Conservation (phyloP, 1,140 invertebrate genomes). For the Gonatopus flavifemur region DNA sequence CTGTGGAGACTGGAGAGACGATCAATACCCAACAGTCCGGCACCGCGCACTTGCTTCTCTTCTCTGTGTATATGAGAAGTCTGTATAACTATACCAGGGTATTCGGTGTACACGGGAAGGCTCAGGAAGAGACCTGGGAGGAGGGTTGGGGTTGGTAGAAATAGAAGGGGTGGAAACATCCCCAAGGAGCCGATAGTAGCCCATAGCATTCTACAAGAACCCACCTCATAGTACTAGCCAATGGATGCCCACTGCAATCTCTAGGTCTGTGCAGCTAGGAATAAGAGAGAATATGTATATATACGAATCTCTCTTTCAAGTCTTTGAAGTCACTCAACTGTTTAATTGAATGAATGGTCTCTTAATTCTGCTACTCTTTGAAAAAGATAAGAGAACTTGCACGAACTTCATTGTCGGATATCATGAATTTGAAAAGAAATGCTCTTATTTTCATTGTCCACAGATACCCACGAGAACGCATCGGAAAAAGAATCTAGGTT, state of each 20-base stretch:
- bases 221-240: conserved; percentile 39
- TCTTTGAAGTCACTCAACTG: too few relatives aligned
- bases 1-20: conserved; percentile 37
- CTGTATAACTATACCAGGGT: conserved; percentile 44
- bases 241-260: conserved; percentile 43
- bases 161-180: conserved; percentile 52
- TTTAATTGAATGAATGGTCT: too few relatives aligned
- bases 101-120: conserved; percentile 41
- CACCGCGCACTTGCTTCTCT: conserved; percentile 27
- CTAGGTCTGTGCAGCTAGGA: conserved; percentile 36
- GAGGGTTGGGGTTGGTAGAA: conserved; percentile 43
- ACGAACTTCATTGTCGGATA: too few relatives aligned
- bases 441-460: too few relatives aligned
- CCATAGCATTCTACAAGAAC: conserved; percentile 42
- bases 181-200: conserved; percentile 51
- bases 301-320: too few relatives aligned
- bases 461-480: too few relatives aligned
- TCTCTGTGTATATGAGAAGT: conserved; percentile 21
- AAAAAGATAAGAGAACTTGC: too few relatives aligned
- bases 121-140: too few relatives aligned
- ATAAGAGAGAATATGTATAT: too few relatives aligned
- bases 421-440: too few relatives aligned
- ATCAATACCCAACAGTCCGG: conserved; percentile 50
- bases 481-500: too few relatives aligned
- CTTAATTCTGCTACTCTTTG: too few relatives aligned